Evolutionary conservation across 2,113 vertebrate genomes (phyloP).

Genomic region (Amazona guildingii): DNA sequence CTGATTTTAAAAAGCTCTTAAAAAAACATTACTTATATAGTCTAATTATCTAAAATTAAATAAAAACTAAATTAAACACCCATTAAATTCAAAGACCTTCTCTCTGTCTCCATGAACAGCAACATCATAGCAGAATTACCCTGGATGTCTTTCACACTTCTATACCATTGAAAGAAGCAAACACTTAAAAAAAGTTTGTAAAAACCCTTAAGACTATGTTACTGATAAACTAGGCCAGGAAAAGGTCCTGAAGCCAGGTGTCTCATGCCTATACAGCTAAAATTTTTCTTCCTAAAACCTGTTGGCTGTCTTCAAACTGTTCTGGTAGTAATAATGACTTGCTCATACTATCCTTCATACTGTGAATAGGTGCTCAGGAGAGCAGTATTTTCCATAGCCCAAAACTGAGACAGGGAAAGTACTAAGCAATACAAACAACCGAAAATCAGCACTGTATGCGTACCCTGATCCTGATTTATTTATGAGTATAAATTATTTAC

Average conservation of each 20-base stretch:
- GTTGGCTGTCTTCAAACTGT: neutral
- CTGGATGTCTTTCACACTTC: neutral
- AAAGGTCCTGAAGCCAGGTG: neutral
- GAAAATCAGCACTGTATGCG: neutral
- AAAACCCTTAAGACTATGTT: neutral
- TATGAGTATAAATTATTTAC: neutral
- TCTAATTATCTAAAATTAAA: neutral
- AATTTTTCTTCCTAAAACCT: neutral
- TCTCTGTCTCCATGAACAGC: neutral
- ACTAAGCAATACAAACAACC: neutral
- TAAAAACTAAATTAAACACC: neutral
- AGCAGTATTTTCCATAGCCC: neutral
- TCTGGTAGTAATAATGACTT: neutral
- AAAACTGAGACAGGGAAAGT: neutral
- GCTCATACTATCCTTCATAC: neutral
- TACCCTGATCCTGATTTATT: neutral
- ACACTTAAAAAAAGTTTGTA: neutral
- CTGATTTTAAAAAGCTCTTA: neutral
- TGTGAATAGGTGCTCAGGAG: neutral
- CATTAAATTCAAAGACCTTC: neutral
- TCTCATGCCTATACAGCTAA: neutral
- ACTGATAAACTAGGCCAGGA: neutral
- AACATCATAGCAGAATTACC: neutral
- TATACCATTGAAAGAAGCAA: neutral
- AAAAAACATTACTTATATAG: neutral